Conservation (phyloP, 2,113 vertebrate genomes). For the Scomber japonicus region DNA sequence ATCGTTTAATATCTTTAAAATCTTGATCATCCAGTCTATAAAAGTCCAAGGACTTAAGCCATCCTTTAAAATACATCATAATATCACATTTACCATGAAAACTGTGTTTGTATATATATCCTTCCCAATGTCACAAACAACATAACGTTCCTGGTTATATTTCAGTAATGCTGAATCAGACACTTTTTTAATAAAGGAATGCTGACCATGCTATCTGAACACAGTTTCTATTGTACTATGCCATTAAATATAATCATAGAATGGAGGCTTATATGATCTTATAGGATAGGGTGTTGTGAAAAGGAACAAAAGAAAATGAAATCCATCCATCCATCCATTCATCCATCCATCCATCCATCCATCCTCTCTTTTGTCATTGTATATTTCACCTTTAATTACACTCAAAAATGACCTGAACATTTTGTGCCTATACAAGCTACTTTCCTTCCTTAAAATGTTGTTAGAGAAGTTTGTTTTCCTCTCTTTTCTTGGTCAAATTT, state of each 20-base stretch:
- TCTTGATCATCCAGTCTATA: constrained; percentile 38
- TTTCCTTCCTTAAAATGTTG: constrained; percentile 1
- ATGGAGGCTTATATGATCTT: not conserved
- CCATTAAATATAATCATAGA: not conserved
- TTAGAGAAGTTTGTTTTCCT: constrained; percentile 18
- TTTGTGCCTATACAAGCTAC: constrained; percentile 2
- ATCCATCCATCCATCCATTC: not conserved
- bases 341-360: constrained; percentile 4
- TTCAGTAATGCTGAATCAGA: not conserved
- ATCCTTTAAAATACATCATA: constrained; percentile 21
- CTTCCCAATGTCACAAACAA: no score
- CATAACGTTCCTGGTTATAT: not conserved
- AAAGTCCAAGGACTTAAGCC: constrained; percentile 17
- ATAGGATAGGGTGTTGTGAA: not conserved
- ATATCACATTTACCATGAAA: constrained; percentile 25
- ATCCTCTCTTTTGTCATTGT: not conserved
- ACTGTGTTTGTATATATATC: not conserved
- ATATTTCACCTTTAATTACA: constrained; percentile 3
- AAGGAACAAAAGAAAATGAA: not conserved
- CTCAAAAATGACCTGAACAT: constrained; percentile 5
- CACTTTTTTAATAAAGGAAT: not conserved
- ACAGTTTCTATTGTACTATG: not conserved
- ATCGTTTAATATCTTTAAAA: constrained; percentile 50
- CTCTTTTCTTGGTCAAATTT: constrained; percentile 20
- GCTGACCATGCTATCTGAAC: not conserved